phyloP scores from a whole-genome alignment of 2,113 vertebrate species.

The Ovis aries region DNA sequence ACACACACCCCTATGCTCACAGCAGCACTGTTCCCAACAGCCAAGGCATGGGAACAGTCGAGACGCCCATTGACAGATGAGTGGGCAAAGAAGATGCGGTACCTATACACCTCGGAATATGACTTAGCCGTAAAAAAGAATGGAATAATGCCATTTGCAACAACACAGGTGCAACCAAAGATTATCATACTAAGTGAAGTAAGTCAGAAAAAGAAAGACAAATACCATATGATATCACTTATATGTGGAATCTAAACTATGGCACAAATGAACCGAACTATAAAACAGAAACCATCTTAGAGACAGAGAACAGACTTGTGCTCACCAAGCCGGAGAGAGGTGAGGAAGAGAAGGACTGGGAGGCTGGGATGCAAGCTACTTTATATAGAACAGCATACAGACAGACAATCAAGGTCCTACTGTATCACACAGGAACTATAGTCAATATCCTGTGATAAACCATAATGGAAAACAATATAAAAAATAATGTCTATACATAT shows the following conservation, averaged over 20 bases:
- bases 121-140: not conserved
- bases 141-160: not conserved
- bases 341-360: not conserved
- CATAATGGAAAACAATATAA: not conserved
- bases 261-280: not conserved
- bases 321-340: not conserved
- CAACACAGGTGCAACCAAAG: not conserved
- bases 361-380: not conserved
- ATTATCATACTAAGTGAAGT: not conserved
- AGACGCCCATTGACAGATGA: not conserved
- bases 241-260: not conserved
- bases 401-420: not conserved
- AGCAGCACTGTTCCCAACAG: not conserved
- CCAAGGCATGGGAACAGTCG: accelerated
- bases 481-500: not conserved
- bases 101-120: not conserved
- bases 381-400: not conserved
- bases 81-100: not conserved
- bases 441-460: not conserved
- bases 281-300: not conserved
- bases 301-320: not conserved
- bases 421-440: not conserved
- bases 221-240: not conserved
- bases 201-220: not conserved
- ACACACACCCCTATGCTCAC: not conserved